Conservation (phyloP, 2,113 vertebrate species). For the Psittacara wagleri region DNA sequence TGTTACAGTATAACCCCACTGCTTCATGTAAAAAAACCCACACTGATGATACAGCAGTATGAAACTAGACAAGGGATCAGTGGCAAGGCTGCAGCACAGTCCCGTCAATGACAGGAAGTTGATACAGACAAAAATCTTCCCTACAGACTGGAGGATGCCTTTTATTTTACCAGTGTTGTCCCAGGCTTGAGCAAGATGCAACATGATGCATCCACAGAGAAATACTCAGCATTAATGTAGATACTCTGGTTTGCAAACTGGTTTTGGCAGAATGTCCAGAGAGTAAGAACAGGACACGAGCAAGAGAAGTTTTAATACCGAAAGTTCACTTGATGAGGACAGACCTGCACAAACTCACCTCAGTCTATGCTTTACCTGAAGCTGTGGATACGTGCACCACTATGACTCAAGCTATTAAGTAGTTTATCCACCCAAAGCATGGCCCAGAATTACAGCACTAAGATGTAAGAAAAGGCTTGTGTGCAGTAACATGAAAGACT, state of each 20-base stretch:
- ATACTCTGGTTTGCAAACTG: neutral
- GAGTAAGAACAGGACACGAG: neutral
- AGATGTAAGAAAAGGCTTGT: neutral
- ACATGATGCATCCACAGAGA: neutral
- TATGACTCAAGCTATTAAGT: neutral
- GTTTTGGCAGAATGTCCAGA: neutral
- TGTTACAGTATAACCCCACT: neutral
- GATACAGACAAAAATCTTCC: neutral
- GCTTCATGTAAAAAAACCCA: neutral
- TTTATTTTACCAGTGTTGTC: neutral
- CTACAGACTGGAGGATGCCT: neutral
- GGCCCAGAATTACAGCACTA: neutral
- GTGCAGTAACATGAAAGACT: neutral
- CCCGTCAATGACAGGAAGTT: neutral
- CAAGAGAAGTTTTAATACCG: neutral
- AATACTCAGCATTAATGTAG: neutral
- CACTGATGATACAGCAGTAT: neutral
- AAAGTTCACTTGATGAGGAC: neutral
- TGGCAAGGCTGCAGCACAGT: neutral
- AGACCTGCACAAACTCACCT: neutral
- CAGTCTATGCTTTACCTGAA: neutral
- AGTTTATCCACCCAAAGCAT: neutral
- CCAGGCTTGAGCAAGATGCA: neutral
- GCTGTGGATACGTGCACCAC: rapidly evolving
- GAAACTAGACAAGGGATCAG: neutral